Percentiles rank a stretch among this genome's conserved stretches.
Evolutionary conservation across 2,113 vertebrate genomes (phyloP).

Genomic region (Elachura formosa): DNA sequence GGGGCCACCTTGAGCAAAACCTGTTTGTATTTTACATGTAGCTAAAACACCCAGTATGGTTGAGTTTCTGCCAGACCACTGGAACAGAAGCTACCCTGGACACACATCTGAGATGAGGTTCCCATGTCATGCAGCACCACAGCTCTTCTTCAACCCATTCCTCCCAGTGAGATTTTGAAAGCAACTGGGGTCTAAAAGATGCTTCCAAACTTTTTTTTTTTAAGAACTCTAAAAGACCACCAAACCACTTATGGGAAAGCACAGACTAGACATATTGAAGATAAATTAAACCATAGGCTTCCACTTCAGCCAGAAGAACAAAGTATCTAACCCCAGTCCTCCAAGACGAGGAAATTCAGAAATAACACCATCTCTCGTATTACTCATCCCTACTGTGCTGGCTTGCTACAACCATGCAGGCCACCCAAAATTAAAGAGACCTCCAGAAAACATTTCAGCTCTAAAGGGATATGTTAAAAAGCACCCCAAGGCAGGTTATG

Average conservation of each 20-base stretch:
- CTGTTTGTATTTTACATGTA: background rate
- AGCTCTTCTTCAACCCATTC: background rate
- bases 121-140: background rate
- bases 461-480: slow-evolving; percentile 4
- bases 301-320: background rate
- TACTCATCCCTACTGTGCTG: background rate
- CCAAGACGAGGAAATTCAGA: slow-evolving; percentile 40
- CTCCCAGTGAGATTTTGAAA: background rate
- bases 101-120: background rate
- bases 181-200: background rate
- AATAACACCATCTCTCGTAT: background rate
- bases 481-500: slow-evolving; percentile 41
- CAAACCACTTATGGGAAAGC: background rate
- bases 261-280: background rate
- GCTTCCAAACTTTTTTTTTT: background rate
- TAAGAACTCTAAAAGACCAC: background rate
- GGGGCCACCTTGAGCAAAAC: background rate
- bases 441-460: slow-evolving; percentile 7
- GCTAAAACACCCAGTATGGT: background rate
- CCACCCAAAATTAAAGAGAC: slow-evolving; percentile 45
- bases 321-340: slow-evolving; percentile 10
- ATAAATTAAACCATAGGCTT: background rate
- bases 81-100: background rate
- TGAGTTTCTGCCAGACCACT: background rate
- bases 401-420: background rate